Base-by-base conservation (phyloP, 2,888 invertebrate species). In the Gortyna flavago region DNA sequence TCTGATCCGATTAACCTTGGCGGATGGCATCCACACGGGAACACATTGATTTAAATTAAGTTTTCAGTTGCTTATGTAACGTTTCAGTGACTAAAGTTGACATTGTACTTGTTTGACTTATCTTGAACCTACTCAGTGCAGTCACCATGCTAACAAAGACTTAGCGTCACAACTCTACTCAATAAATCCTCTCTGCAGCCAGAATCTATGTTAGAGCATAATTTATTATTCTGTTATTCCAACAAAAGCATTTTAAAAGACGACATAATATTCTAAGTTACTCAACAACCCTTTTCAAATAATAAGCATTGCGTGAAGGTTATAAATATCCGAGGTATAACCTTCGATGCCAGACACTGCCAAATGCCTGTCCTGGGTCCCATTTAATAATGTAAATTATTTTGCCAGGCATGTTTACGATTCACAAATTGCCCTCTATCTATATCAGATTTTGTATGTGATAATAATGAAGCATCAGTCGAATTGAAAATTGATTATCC, bases 41-140 rank as follows among this genome's bases (percentile, higher is more conserved):
- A 81, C 57, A 79, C 77, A 83, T 86, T 78, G 77, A 85, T 82
- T 85, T 66, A 73, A 83, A 82, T 80, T 74, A 81, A 77, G 75
- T 79, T 79, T 76, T 78, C 77, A 69, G 57, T 77, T 69, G 65
- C 77, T 85, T 86, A 86, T 77, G 79, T 85, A 87, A 86, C 85
- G 38, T 48, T 41, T 32, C 11, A 73, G 75, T 71, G 62, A 76
- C 72, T 72, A n/a, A 74, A 76, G 73, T 79, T 84, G 81, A 73
- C 77, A 84, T 72, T 80, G 76, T 80, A 66, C 38, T 81, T 72
- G 73, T 79, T 72, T 72, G 71, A 82, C 72, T 68, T 73, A 86
- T 66, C 76, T 77, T 44, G 76, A 70, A 21, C 11, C 54, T n/a
- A 54, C 32, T 75, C 64, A 2, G 44, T 59, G 41, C 41, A 72